Evolutionary conservation across 2,797 vertebrate genomes (phyloP), one percentile per base, ranked within the genome.

Genomic region (Danio tinwini): DNA sequence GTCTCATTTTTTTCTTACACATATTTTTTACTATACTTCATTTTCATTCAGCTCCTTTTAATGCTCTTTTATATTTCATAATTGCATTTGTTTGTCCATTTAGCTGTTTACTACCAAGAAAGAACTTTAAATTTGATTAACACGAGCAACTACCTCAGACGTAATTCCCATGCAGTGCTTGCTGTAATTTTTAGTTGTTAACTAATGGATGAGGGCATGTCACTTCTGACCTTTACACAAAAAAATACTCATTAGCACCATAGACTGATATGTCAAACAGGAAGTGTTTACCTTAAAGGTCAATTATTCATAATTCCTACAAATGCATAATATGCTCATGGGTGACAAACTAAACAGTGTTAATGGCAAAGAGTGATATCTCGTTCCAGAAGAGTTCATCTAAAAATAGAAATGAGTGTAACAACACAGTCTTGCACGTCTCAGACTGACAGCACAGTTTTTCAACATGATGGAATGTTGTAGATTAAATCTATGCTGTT

Each of bases 11-110:
- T 47, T 59, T 16, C 44, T 50, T 50, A 49, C 50, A 61, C 49
- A 40, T n/a, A n/a, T 61, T 16, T 10, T 49, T n/a, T 21, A n/a
- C n/a, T n/a, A n/a, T 74, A n/a, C 45, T 62, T 50, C 4, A 7
- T 65, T 83, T 76, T 81, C 65, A 73, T 59, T 65, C 19, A 78
- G 75, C 63, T 47, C 50, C 19, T 76, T 73, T 76, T 52, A 73
- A 53, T 75, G 65, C n/a, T 39, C 29, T 39, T 16, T 61, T 80
- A 80, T 77, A 74, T 81, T 81, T 74, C 63, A 65, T 17, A 55
- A 42, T 17, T 40, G 67, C 14, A 44, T 58, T 58, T 45, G 17
- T 19, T 21, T 72, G 12, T 45, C 13, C 3, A 10, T 11, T 13
- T 56, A 5, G 17, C 52, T 7, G 47, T 40, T 13, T 42, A 68